phyloP scores from a whole-genome alignment of 1,140 invertebrate genomes.

The Luehdorfia chinensis region DNA sequence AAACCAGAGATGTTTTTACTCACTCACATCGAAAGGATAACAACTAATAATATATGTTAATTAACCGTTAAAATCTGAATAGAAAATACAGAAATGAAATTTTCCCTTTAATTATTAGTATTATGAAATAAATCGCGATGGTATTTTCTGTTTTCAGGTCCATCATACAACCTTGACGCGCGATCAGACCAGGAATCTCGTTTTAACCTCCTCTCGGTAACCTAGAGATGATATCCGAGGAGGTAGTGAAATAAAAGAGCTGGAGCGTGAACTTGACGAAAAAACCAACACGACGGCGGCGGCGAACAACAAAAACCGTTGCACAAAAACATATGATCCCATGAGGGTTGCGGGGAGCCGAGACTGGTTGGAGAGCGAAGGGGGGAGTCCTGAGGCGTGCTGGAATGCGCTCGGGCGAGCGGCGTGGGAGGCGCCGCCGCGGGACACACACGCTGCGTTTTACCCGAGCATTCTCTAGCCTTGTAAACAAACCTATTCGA shows the following conservation, averaged over 20 bases:
- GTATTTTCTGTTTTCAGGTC: no score
- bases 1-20: no score
- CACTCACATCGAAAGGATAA: no score
- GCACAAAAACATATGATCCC: constrained; percentile 77
- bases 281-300: constrained; percentile 64
- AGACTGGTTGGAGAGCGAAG: constrained; percentile 27
- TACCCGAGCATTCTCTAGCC: constrained; percentile 41
- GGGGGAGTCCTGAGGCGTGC: constrained; percentile 61
- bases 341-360: constrained; percentile 53
- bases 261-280: constrained; percentile 68
- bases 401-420: constrained; percentile 71
- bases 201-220: no score
- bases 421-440: constrained; percentile 70
- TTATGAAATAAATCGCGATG: no score
- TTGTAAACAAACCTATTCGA: constrained; percentile 71
- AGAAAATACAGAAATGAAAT: no score
- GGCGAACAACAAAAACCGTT: constrained; percentile 76
- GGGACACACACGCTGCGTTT: constrained; percentile 57
- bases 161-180: no score
- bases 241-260: constrained; percentile 65
- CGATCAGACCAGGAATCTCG: no score
- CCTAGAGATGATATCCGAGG: constrained; percentile 56
- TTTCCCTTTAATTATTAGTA: no score
- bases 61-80: no score
- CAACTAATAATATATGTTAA: no score